These are phyloP conservation scores for Scrobipalpa atriplicella DNA, from an alignment of 2,888 invertebrate genomes.

Conservation along the genomic window DNA sequence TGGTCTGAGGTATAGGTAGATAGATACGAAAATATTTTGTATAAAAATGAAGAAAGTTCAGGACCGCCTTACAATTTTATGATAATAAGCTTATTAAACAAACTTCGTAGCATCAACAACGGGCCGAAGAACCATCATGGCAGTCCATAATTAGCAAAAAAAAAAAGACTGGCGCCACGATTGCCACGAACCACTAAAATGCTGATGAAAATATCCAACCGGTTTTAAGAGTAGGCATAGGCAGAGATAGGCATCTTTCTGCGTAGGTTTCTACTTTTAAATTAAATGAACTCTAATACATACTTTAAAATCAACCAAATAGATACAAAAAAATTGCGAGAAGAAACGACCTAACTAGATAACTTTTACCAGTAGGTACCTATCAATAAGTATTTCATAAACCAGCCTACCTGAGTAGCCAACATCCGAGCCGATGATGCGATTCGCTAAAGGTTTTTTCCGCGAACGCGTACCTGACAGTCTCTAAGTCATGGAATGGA, in stretches of 20 bases:
- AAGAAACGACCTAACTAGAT: too few relatives aligned
- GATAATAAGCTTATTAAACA: not conserved
- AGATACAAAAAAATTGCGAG: too few relatives aligned
- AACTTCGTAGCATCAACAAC: not conserved
- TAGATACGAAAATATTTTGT: too few relatives aligned
- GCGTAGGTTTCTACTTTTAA: not conserved
- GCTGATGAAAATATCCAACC: conserved; percentile 36
- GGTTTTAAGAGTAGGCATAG: conserved; percentile 34
- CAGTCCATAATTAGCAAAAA: conserved; percentile 29
- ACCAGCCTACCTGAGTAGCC: conserved; percentile 4
- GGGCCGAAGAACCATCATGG: not conserved
- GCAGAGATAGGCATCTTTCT: not conserved
- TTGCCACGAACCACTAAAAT: conserved; percentile 27
- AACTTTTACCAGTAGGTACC: not conserved
- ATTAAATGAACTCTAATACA: not conserved
- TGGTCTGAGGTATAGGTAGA: too few relatives aligned
- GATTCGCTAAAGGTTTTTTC: conserved; percentile 61
- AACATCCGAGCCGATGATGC: conserved; percentile 26
- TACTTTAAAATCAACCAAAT: too few relatives aligned
- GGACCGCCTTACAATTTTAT: not conserved
- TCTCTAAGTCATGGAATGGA: conserved; percentile 47
- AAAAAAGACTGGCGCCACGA: conserved; percentile 31
- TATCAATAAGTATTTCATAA: not conserved
- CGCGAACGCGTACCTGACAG: conserved; percentile 62
- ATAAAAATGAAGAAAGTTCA: too few relatives aligned